Base-by-base conservation (phyloP, 2,797 vertebrate genomes). In the Gymnodraco acuticeps region DNA sequence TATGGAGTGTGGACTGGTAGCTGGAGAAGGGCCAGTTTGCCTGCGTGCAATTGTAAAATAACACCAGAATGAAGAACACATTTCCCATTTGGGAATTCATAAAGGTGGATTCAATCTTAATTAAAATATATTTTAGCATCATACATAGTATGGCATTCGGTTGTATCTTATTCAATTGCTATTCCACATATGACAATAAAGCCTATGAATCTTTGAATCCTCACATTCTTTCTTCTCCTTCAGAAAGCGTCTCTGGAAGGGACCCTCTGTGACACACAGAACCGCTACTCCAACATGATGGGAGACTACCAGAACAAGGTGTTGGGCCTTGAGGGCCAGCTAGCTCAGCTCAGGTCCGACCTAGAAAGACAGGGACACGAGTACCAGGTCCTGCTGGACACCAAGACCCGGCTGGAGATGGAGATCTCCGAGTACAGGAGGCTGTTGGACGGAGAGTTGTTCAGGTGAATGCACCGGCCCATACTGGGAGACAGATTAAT, bases 401-500 rank as follows among this genome's bases (percentile, higher is more conserved):
- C 89, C 12, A 95, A 95, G 85, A 94, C 93, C 72, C 85, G 93
- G 15, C 92, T 97, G 87, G 96, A 97, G 92, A 10, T 94, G 12
- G 95, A 96, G 93, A 96, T 96, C 20, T 77, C 81, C 0, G 95
- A 96, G 10, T 96, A 97, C 93, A 88, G 94, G 46, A 88, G 94
- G 27, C 94, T 96, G 42, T 83, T 96, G 81, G 95, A 95, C 7
- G 90, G 93, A 11, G 94, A 96, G 75, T 0, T 58, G 23, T 60
- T 71, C 47, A 83, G 38, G 94, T 91, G 55, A 81, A 70, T 43
- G 11, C 1, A 45, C 17, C 14, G 1, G 16, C 15, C 3, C 33
- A 4, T 1, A 64, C 17, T 50, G 64, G 45, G 10, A 43, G 23
- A 27, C 23, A 27, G 23, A 27, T 27, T 3, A 3, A 27, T 27